Evolutionary conservation across 2,888 invertebrate species (phyloP).

Genomic region (Ecliptopera silaceata): DNA sequence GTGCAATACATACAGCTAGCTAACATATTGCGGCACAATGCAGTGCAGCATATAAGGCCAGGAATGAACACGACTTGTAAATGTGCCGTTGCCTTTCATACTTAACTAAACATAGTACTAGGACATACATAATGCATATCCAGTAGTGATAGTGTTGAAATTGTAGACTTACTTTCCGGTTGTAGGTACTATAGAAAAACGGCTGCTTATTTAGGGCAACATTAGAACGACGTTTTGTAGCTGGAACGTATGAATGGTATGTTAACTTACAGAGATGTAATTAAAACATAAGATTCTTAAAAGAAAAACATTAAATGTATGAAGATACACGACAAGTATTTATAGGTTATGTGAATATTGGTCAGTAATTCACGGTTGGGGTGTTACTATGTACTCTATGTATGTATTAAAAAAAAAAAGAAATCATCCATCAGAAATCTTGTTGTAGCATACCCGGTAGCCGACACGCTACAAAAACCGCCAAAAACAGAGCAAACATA

Average conservation of each 20-base stretch:
- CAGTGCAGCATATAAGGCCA: conserved; percentile 33
- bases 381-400: too few relatives aligned
- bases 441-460: too few relatives aligned
- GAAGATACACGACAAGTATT: too few relatives aligned
- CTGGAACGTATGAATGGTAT: too few relatives aligned
- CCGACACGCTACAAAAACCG: too few relatives aligned
- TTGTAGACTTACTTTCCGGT: neutral
- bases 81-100: conserved; percentile 31
- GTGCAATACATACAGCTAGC: neutral
- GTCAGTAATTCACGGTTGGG: too few relatives aligned
- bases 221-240: neutral
- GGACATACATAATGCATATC: neutral
- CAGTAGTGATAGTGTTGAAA: conserved; percentile 25
- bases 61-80: conserved; percentile 37
- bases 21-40: conserved; percentile 7
- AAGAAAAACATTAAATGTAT: too few relatives aligned
- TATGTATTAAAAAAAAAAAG: too few relatives aligned
- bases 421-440: neutral
- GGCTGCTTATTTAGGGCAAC: neutral
- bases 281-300: too few relatives aligned
- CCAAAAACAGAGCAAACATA: conserved; percentile 1
- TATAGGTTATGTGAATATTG: too few relatives aligned
- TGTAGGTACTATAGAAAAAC: neutral
- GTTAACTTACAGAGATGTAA: too few relatives aligned
- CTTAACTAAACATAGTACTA: conserved; percentile 16